Percentiles rank a stretch among this genome's conserved stretches.
phyloP scores from a whole-genome alignment of 2,888 invertebrate genomes.

The Girardia tigrina region DNA sequence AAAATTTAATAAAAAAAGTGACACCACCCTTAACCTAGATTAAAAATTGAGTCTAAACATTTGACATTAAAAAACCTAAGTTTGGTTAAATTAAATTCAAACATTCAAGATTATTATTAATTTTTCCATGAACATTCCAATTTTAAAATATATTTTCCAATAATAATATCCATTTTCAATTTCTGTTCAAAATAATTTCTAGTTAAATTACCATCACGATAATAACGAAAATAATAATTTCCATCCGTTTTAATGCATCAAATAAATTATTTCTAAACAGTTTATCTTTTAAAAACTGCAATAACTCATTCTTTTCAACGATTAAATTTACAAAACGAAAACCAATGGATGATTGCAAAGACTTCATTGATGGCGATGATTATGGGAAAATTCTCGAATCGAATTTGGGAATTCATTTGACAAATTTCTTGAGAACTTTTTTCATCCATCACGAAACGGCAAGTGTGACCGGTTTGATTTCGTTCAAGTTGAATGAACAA shows the following conservation, averaged over 20 bases:
- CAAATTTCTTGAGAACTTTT: not conserved
- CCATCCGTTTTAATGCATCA: not conserved
- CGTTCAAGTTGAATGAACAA: constrained; percentile 1
- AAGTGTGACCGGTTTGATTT: not conserved
- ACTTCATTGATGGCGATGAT: not conserved
- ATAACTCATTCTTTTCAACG: not conserved
- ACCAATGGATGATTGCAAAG: not conserved
- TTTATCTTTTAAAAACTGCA: not conserved
- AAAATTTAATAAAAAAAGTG: too few species aligned
- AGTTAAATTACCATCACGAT: too few species aligned
- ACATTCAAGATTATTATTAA: too few species aligned
- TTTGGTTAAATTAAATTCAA: too few species aligned
- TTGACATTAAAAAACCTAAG: too few species aligned
- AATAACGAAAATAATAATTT: too few species aligned
- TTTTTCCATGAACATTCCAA: too few species aligned
- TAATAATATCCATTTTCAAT: too few species aligned
- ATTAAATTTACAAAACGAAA: not conserved
- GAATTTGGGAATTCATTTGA: not conserved
- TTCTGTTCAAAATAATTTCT: too few species aligned
- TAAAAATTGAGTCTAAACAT: too few species aligned
- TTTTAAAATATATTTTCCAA: too few species aligned
- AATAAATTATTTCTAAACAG: not conserved
- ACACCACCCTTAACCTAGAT: too few species aligned
- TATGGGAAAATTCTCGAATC: not conserved
- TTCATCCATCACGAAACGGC: not conserved